Evolutionary conservation across 1,140 invertebrate species (phyloP), one percentile per base, ranked within the genome.

Genomic region (Microvelia longipes): DNA sequence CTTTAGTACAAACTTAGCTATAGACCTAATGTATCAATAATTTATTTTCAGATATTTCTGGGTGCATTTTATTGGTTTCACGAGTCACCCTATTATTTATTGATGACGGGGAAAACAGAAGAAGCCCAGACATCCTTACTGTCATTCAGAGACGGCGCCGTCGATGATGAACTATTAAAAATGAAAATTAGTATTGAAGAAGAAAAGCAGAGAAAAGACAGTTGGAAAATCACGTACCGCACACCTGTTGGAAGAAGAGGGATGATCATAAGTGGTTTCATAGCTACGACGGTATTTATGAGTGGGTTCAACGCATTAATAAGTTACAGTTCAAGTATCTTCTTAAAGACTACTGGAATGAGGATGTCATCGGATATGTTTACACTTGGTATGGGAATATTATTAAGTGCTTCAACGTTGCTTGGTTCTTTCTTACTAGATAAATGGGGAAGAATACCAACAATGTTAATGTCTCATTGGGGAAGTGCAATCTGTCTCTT

Each of bases 31-130:
- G n/a, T n/a, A n/a, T n/a, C n/a, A n/a, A n/a, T n/a, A n/a, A n/a
- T n/a, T n/a, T n/a, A n/a, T n/a, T n/a, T n/a, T n/a, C n/a, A 86
- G 1, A 26, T 86, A 0, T 89, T 92, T 78, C 75, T 89, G 0
- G 70, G 84, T 0, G 85, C 87, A 73, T 89, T 90, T 80, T 68
- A 84, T 2, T 84, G 86, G 61, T 88, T 93, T 81, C 92, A 92
- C 0, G 93, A 96, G 77, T 89, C 90, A 35, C 93, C 93, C 0
- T 87, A 86, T 70, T 91, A 84, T 71, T 80, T 87, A 30, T 79
- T 91, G 0, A 79, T 80, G 11, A 84, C 84, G 75, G 82, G 83
- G 75, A 81, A 84, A 24, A 81, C 81, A 29, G 79, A 84, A 11
- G 85, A 86, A 1, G 92, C 91, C 0, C 76, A 85, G 0, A 75